Evolutionary conservation across 2,797 vertebrate species (phyloP).

Genomic region (Paramormyrops hopkinsi): DNA sequence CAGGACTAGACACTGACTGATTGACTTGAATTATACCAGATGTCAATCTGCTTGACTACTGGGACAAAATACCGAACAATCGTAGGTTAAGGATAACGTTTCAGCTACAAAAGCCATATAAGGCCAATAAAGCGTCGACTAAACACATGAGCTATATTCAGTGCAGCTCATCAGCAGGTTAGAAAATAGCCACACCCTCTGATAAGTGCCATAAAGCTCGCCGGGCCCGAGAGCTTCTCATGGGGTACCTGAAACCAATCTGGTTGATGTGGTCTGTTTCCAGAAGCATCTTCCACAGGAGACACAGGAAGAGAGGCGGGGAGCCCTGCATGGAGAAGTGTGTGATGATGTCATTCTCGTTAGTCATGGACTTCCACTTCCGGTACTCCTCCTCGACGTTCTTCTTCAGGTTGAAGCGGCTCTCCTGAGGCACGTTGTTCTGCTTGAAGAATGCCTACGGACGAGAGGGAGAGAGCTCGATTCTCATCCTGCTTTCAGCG

Average conservation of each 20-base stretch:
- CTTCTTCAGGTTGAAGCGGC: slow-evolving; percentile 97
- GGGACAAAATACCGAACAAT: not conserved
- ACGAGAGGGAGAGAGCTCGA: not conserved
- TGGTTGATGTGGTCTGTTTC: slow-evolving; percentile 98
- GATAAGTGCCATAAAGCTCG: not conserved
- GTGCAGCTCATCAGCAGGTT: not conserved
- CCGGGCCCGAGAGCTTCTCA: not conserved
- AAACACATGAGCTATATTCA: slow-evolving; percentile 28
- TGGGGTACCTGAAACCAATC: slow-evolving; percentile 74
- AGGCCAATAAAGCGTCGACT: not conserved
- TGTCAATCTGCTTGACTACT: not conserved
- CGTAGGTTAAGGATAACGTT: not conserved
- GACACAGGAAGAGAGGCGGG: slow-evolving; percentile 88
- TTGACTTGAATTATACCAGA: not conserved
- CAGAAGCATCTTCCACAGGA: slow-evolving; percentile 97
- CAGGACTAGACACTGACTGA: not conserved
- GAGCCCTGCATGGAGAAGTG: slow-evolving; percentile 93
- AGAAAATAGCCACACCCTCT: not conserved
- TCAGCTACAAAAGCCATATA: not conserved
- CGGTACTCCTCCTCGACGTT: slow-evolving; percentile 98
- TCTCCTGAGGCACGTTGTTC: slow-evolving; percentile 97
- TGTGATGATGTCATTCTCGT: slow-evolving; percentile 91
- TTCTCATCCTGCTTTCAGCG: too few relatives aligned
- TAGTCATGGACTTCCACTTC: slow-evolving; percentile 98
- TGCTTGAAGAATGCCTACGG: slow-evolving; percentile 92